A percentile compares a stretch with the other conserved stretches of the same genome.
Conservation (phyloP, 2,113 vertebrate genomes). For the Lagopus muta region DNA sequence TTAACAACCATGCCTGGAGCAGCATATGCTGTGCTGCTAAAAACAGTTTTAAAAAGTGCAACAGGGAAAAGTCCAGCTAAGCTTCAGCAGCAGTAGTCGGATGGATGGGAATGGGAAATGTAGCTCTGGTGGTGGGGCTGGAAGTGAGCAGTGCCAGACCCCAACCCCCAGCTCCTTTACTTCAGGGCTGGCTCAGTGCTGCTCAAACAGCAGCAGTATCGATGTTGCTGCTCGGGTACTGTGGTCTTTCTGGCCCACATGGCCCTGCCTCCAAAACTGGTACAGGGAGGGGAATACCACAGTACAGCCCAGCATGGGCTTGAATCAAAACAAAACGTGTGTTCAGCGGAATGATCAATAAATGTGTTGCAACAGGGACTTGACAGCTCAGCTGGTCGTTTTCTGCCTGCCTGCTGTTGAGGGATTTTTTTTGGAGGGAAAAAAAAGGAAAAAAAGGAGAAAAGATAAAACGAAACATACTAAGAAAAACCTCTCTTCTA, state of each 20-base stretch:
- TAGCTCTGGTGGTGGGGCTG: background rate
- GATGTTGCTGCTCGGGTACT: fast-evolving
- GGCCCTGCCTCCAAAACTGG: background rate
- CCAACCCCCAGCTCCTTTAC: background rate
- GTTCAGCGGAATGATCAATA: background rate
- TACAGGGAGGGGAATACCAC: background rate
- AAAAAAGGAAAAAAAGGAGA: fast-evolving
- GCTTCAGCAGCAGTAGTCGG: background rate
- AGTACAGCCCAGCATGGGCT: background rate
- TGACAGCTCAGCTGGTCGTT: background rate
- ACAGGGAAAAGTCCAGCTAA: background rate
- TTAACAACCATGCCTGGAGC: background rate
- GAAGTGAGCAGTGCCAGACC: background rate
- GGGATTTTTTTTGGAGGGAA: fast-evolving
- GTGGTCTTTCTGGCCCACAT: fast-evolving
- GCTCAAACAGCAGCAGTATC: background rate
- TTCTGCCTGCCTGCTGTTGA: background rate
- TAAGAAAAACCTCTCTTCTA: fast-evolving
- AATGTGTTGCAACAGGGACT: background rate
- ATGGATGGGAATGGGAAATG: fast-evolving
- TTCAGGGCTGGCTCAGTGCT: background rate
- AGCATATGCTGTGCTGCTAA: background rate
- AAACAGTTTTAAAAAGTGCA: background rate
- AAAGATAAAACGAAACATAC: background rate
- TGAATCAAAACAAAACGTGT: background rate